Conservation (phyloP, 2,113 vertebrate genomes). For the Hemiscyllium ocellatum region DNA sequence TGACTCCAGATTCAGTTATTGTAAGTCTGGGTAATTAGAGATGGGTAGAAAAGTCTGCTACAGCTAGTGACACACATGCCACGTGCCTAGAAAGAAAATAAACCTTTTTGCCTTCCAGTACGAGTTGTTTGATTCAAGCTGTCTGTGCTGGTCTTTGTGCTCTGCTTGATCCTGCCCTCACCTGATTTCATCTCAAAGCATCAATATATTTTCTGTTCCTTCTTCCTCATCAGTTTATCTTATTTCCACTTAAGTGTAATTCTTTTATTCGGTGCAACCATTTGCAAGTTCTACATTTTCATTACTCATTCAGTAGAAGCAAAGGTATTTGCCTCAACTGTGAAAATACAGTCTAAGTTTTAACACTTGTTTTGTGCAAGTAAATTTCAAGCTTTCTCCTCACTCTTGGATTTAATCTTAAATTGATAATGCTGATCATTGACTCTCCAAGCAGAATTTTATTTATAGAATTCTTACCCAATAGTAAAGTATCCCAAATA, state of each 20-base stretch:
- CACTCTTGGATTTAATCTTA: background rate
- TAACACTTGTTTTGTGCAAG: background rate
- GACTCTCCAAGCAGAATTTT: background rate
- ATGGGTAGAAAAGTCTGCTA: no score
- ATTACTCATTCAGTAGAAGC: background rate
- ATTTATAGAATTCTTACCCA: background rate
- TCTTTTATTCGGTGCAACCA: background rate
- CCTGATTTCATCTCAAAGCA: background rate
- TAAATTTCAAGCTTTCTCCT: background rate
- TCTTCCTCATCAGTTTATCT: background rate
- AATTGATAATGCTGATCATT: background rate
- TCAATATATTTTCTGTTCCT: background rate
- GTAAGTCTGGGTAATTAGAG: no score
- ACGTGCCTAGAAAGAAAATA: no score
- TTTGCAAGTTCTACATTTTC: background rate
- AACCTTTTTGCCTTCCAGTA: background rate
- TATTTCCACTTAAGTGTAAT: background rate
- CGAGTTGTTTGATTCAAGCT: background rate
- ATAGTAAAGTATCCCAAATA: background rate
- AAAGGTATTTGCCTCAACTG: background rate
- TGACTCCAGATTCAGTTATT: no score
- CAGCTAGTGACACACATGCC: no score
- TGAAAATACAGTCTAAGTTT: background rate
- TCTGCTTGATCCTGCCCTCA: background rate
- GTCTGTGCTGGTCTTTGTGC: background rate